These are phyloP conservation scores for Tricholaema leucomelas DNA, from an alignment of 2,113 vertebrate species.

Conservation along the genomic window DNA sequence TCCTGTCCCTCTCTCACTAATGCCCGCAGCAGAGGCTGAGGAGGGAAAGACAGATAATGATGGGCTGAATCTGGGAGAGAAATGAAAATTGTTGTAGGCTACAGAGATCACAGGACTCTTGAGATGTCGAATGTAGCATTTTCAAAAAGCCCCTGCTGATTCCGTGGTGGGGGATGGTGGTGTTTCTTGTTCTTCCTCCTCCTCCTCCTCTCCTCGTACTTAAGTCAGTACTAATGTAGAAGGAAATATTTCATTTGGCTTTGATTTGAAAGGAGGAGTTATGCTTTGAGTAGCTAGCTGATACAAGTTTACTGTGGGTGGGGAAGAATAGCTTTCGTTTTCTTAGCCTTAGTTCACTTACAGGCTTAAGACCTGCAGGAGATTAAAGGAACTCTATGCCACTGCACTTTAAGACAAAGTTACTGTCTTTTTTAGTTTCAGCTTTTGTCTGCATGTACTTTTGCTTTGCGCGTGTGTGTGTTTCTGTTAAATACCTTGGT, in stretches of 20 bases:
- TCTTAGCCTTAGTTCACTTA: background rate
- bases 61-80: background rate
- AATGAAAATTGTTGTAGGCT: background rate
- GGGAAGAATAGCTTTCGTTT: background rate
- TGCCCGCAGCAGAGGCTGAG: background rate
- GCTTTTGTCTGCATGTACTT: constrained; percentile 13
- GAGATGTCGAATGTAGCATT: background rate
- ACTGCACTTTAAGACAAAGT: background rate
- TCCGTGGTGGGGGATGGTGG: background rate
- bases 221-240: background rate
- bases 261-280: constrained; percentile 41
- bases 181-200: background rate
- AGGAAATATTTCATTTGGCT: background rate
- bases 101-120: background rate
- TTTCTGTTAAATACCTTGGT: background rate
- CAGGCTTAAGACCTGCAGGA: background rate
- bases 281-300: background rate
- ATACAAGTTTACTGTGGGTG: background rate
- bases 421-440: background rate
- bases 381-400: constrained; percentile 24
- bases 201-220: background rate
- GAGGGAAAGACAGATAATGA: background rate
- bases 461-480: background rate
- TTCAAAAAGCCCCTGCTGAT: background rate
- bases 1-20: too few species aligned